phyloP scores from a whole-genome alignment of 2,113 vertebrate genomes.

The Gymnogyps californianus region DNA sequence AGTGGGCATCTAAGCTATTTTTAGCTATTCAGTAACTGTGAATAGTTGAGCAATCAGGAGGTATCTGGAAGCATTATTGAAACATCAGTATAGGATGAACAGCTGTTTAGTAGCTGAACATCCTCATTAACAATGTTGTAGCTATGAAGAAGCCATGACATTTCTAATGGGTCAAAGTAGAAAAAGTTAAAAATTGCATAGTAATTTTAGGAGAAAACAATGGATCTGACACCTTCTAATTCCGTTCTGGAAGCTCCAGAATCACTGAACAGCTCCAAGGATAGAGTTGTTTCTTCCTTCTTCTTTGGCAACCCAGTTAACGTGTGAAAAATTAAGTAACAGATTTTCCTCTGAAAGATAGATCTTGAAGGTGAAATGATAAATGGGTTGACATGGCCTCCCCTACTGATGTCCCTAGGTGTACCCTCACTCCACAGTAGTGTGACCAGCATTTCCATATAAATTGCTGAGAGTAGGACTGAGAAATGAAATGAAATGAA shows the following conservation, averaged over 20 bases:
- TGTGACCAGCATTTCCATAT: not conserved
- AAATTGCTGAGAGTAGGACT: not conserved
- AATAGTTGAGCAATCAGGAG: not conserved
- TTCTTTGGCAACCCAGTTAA: not conserved
- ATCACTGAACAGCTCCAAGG: not conserved
- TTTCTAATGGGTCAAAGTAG: not conserved
- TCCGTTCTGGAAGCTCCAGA: not conserved
- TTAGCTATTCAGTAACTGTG: not conserved
- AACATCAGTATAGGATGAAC: not conserved
- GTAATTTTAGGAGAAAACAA: not conserved
- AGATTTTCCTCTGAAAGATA: not conserved
- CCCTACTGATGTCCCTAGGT: accelerated
- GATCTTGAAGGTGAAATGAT: not conserved
- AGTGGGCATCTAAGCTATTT: not conserved
- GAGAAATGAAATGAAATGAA: not conserved
- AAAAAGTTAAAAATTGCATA: accelerated
- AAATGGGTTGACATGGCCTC: not conserved
- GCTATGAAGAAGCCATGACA: not conserved
- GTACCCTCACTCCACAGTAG: not conserved
- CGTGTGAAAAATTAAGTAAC: not conserved
- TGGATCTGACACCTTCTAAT: not conserved
- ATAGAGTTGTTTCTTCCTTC: not conserved
- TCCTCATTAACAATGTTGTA: not conserved
- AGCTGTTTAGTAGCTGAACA: not conserved
- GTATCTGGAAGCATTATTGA: not conserved